Evolutionary conservation across 2,888 invertebrate species (phyloP).

Genomic region (Drosophila sordidula): DNA sequence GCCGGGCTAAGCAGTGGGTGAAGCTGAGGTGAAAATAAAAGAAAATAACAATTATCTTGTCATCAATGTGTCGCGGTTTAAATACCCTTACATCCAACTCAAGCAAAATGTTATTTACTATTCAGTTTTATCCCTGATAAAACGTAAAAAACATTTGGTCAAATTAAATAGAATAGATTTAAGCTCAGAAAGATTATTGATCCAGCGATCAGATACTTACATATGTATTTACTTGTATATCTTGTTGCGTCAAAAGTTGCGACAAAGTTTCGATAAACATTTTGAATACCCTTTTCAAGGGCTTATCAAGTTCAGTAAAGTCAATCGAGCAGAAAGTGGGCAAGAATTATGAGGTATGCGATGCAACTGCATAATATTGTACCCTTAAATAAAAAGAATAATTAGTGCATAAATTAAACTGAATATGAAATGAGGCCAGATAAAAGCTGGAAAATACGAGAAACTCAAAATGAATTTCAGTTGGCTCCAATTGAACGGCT

Average conservation of each 20-base stretch:
- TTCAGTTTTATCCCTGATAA: neutral
- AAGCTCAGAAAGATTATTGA: too few species aligned
- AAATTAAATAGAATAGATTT: neutral
- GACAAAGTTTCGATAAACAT: neutral
- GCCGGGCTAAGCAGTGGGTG: neutral
- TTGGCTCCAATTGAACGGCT: neutral
- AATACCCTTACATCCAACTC: neutral
- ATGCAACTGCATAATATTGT: slow-evolving; percentile 1
- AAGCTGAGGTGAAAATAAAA: neutral
- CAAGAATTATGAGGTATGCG: neutral
- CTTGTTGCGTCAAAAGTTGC: neutral
- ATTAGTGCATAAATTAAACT: slow-evolving; percentile 1
- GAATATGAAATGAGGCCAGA: neutral
- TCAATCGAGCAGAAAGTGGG: neutral
- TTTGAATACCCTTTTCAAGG: neutral
- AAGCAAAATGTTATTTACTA: neutral
- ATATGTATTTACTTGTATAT: too few species aligned
- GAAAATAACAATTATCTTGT: neutral
- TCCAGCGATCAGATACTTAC: too few species aligned
- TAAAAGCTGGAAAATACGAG: neutral
- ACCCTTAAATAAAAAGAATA: neutral
- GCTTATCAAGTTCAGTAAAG: neutral
- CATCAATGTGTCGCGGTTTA: neutral
- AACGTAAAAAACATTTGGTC: too few species aligned
- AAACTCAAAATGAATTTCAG: neutral